Conservation (phyloP, 2,113 vertebrate genomes). For the Paramisgurnus dabryanus region DNA sequence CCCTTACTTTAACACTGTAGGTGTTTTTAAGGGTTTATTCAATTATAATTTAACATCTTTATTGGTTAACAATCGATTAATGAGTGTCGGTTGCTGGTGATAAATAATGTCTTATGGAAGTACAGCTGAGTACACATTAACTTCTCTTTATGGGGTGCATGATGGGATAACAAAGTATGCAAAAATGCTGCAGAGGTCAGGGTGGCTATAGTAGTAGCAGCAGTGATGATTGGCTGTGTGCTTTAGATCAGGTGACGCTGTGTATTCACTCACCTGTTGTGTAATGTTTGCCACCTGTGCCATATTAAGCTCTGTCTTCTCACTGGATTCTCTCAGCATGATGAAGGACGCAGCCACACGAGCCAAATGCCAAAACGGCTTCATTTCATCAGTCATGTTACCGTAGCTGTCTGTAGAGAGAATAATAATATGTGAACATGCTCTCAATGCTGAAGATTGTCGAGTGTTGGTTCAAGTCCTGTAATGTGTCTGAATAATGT, state of each 20-base stretch:
- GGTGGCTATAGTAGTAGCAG: not conserved
- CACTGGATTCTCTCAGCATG: slow-evolving; percentile 86
- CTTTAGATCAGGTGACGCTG: not conserved
- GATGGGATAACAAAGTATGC: too few species aligned
- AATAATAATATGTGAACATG: not conserved
- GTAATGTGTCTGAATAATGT: not conserved
- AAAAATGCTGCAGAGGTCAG: too few species aligned
- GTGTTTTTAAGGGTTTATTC: too few species aligned
- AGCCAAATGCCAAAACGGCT: slow-evolving; percentile 80
- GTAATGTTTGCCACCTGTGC: slow-evolving; percentile 81
- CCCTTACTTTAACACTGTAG: too few species aligned
- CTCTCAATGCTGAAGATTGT: too few species aligned
- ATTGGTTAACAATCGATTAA: too few species aligned
- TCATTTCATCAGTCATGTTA: slow-evolving; percentile 77
- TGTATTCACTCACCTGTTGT: slow-evolving; percentile 82
- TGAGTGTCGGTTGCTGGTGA: too few species aligned
- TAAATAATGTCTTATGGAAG: too few species aligned
- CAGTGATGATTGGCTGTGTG: not conserved
- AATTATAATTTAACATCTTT: too few species aligned
- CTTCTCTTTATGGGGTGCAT: too few species aligned
- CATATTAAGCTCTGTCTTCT: slow-evolving; percentile 82
- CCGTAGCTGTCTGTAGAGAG: slow-evolving; percentile 80
- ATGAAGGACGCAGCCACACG: slow-evolving; percentile 79
- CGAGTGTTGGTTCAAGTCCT: too few species aligned
- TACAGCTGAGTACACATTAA: too few species aligned